These are phyloP conservation scores for Channa striata DNA, from an alignment of 2,797 vertebrate species.

Conservation along the genomic window DNA sequence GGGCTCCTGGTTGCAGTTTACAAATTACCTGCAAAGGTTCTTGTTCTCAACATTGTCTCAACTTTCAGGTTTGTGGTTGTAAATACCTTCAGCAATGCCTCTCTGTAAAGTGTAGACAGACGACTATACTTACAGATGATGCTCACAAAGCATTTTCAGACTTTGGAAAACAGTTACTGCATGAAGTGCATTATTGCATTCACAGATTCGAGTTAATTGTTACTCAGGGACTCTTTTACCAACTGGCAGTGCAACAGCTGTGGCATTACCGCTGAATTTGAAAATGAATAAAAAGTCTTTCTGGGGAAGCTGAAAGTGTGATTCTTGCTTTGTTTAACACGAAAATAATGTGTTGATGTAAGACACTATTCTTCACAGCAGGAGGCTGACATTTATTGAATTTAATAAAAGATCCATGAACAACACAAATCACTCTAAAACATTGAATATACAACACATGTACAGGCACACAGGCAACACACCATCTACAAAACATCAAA, in stretches of 20 bases:
- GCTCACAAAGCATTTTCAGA: conserved; percentile 52
- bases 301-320: conserved; percentile 62
- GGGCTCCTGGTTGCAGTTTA: conserved; percentile 18
- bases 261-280: conserved; percentile 70
- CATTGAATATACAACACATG: too few species aligned
- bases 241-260: conserved; percentile 65
- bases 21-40: conserved; percentile 11
- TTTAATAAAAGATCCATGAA: too few species aligned
- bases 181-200: conserved; percentile 70
- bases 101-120: conserved; percentile 30
- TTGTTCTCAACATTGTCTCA: conserved; percentile 13
- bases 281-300: conserved; percentile 76
- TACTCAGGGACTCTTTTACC: conserved; percentile 77
- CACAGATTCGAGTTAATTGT: conserved; percentile 72
- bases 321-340: conserved; percentile 36
- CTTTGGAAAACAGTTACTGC: conserved; percentile 73
- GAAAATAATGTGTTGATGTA: too few species aligned
- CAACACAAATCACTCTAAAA: too few species aligned
- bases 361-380: too few species aligned
- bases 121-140: conserved; percentile 31
- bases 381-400: too few species aligned
- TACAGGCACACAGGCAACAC: too few species aligned
- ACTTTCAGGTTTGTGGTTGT: conserved; percentile 44
- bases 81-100: conserved; percentile 43
- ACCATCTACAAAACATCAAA: too few species aligned